Base-by-base conservation (phyloP, 1,140 invertebrate species). In the Babylonia areolata region DNA sequence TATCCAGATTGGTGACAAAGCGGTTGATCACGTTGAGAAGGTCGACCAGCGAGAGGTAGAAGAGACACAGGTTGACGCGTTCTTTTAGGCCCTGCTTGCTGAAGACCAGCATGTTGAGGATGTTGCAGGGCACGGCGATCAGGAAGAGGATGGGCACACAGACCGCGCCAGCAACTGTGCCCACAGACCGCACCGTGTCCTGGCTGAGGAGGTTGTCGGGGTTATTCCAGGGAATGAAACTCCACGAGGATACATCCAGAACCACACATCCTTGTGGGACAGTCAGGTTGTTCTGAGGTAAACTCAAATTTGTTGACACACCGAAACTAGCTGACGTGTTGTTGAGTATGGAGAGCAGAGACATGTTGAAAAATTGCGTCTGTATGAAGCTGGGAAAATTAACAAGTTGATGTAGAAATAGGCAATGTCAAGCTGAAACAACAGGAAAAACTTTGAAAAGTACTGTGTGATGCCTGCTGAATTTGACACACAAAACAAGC, bases 21-120 rank as follows among this genome's bases (percentile, higher is more conserved):
- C 11, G 11, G 20, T 6, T 46, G 23, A 42, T 2, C 3, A 78
- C 28, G 37, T 28, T 2, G 23, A 42, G 35, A 42, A 78, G 39
- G 23, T 78, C 77, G 15, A 37, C 77, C n/a, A 78, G 35, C 35
- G 77, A 78, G n/a, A 42, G 77, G 40, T 37, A 78, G 35, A 78
- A 78, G n/a, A 78, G 37, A 78, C 77, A 78, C 20, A 78, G 28
- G 39, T 78, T 78, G 77, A 78, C 42, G 12, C 77, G 37, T 78
- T 78, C 77, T 42, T 42, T 78, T 37, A 78, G 37, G 40, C 77
- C 77, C 6, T 78, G 77, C 23, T 42, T 78, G 3, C 23, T 6
- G 39, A 78, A 78, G 2, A 46, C 77, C 2, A 42, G n/a, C 77
- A 78, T 46, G 77, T 46, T 78, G 77, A 78, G 12, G 77, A 78